A percentile compares a stretch with the other conserved stretches of the same genome.
Conservation (phyloP, 1,140 invertebrate species). For the Maconellicoccus hirsutus region DNA sequence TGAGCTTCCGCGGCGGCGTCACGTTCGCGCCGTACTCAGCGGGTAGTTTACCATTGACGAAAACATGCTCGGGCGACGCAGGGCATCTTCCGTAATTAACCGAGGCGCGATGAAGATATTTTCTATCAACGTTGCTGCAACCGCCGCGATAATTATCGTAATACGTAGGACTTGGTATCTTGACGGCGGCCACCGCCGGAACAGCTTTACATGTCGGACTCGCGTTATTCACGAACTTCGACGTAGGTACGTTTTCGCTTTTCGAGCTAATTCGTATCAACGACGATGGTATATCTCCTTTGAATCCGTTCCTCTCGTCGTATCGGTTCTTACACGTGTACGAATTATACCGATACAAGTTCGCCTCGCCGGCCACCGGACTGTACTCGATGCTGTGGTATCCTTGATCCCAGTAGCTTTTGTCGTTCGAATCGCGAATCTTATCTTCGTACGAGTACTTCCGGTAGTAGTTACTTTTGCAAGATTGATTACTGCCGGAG, state of each 20-base stretch:
- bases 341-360: not conserved
- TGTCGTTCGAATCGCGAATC: not conserved
- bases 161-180: not conserved
- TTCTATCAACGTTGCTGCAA: not conserved
- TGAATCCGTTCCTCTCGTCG: not conserved
- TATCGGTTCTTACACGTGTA: not conserved
- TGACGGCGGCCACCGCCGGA: not conserved
- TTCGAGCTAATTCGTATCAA: not conserved
- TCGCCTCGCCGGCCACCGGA: not conserved
- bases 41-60: no score
- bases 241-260: slow-evolving; percentile 10
- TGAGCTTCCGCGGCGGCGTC: not conserved
- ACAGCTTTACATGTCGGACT: no score
- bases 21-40: not conserved
- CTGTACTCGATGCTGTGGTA: slow-evolving; percentile 30
- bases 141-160: not conserved
- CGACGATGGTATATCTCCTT: not conserved
- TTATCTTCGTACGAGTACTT: slow-evolving; percentile 17
- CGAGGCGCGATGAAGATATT: not conserved
- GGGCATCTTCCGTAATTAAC: not conserved
- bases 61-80: not conserved
- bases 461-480: slow-evolving; percentile 11
- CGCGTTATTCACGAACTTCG: not conserved
- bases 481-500: slow-evolving; percentile 27
- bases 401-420: slow-evolving; percentile 28